Base-by-base conservation (phyloP, 1,140 invertebrate genomes). In the Magallana angulata region DNA sequence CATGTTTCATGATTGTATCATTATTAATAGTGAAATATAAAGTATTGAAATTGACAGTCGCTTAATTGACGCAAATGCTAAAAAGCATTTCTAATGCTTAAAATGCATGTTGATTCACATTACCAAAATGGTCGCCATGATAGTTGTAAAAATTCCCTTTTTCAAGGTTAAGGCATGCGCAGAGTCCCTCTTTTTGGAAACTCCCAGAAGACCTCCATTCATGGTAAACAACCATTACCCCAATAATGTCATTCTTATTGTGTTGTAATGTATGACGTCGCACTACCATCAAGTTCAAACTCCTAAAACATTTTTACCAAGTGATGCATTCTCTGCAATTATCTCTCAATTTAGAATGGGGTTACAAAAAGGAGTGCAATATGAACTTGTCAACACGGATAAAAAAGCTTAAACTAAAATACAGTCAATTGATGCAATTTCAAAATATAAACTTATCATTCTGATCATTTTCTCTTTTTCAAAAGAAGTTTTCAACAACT, bases 151-250 rank as follows among this genome's bases (percentile, higher is more conserved):
- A 76, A 30, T 76, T 76, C 68, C 68, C 24, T 5, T 76, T 76
- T 76, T 76, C 68, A 76, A 76, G 68, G 68, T 76, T 76, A 76
- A 76, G 30, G 68, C 68, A 76, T 76, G 68, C 68, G 68, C 68
- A 76, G 68, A 76, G 68, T 30, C 24, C 11, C 68, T 76, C 12
- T 7, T 30, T 1, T 76, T 76, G 68, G 68, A 76, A 48, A 76
- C 68, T 76, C 68, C 68, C 68, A 76, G 68, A 76, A 76, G 68
- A 30, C 24, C 2, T 76, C 68, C 68, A 76, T 76, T 76, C 68
- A 76, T 76, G 68, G 68, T 76, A 76, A 76, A 76, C 68, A 76
- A 30, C 68, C 68, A 76, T 76, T 76, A 76, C 18, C 68, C 68
- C 7, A 76, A 30, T 76, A 76, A 76, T 76, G 68, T 76, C 68